A percentile compares a stretch with the other conserved stretches of the same genome.
These are phyloP conservation scores for Stenolophus ochropezus DNA, from an alignment of 2,888 invertebrate species.

Conservation along the genomic window DNA sequence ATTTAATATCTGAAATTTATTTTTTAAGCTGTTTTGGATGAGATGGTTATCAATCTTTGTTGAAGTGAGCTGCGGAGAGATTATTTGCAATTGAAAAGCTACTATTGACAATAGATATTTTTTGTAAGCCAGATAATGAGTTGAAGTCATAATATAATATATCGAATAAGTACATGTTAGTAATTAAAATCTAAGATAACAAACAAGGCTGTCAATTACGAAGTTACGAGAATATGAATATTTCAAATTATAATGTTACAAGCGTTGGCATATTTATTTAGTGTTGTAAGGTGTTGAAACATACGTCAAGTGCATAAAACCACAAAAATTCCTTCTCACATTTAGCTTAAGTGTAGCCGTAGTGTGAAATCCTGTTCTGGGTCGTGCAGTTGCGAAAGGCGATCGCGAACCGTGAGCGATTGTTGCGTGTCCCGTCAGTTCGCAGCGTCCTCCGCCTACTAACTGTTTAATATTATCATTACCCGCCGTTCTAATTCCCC, in stretches of 20 bases:
- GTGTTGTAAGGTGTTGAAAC: background rate
- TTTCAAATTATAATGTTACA: background rate
- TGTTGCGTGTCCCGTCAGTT: conserved; percentile 42
- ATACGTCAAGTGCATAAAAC: background rate
- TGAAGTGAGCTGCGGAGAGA: too few relatives aligned
- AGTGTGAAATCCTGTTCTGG: background rate
- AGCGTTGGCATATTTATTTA: background rate
- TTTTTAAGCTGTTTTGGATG: too few relatives aligned
- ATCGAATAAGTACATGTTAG: too few relatives aligned
- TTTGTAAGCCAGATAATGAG: too few relatives aligned
- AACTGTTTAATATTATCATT: conserved; percentile 65
- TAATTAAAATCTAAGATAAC: too few relatives aligned
- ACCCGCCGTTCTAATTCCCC: conserved; percentile 64
- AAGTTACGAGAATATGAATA: background rate
- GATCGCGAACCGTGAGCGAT: conserved; percentile 24
- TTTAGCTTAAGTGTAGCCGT: background rate
- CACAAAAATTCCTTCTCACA: background rate
- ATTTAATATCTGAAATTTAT: too few relatives aligned
- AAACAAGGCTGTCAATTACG: background rate
- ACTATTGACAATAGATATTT: too few relatives aligned
- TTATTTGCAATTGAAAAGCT: too few relatives aligned
- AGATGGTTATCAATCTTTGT: too few relatives aligned
- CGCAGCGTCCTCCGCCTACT: conserved; percentile 60
- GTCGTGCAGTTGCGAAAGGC: conserved; percentile 17
- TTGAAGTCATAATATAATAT: too few relatives aligned